Base-by-base conservation (phyloP, 1,140 invertebrate genomes). In the Bactericera cockerelli region DNA sequence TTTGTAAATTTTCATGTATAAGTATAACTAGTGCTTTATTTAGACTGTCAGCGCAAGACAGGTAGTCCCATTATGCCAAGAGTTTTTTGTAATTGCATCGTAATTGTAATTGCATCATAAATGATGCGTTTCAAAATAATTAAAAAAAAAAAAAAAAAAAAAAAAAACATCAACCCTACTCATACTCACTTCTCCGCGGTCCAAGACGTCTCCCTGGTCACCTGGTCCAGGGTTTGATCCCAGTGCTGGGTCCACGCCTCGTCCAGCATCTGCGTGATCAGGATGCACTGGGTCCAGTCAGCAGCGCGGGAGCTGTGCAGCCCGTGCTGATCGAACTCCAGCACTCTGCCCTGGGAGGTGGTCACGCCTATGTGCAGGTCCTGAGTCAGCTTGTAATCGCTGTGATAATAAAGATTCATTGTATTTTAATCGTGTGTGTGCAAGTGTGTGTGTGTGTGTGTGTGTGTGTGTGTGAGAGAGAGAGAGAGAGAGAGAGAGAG, bases 341-440 rank as follows among this genome's bases (percentile, higher is more conserved):
- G 79, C 19, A 88, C 82, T 67, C 74, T 75, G 55, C 85, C 84
- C 60, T 75, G 75, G 55, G 83, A 86, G 65, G 81, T 83, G 49
- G 85, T 88, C 58, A 89, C 78, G 39, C 85, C 86, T 70, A 89
- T 88, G 70, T 89, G 86, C 55, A 89, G 77, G 75, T 88, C 83
- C 70, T 81, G 81, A 39, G 80, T 80, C 71, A 86, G 83, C 67
- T 79, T 80, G 70, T 87, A 87, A 70, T 85, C 80, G 72, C 84
- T 87, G 71, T 61, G 76, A 76, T 63, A 59, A 62, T 39, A 56
- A 42, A 53, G 8, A 55, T n/a, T n/a, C n/a, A n/a, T n/a, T n/a
- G n/a, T n/a, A n/a, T n/a, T n/a, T n/a, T n/a, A n/a, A n/a, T n/a
- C n/a, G n/a, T n/a, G n/a, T n/a, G n/a, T n/a, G n/a, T n/a, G n/a